Evolutionary conservation across 2,888 invertebrate species (phyloP), one percentile per base, ranked within the genome.

Genomic region (Coleophora flavipennella): DNA sequence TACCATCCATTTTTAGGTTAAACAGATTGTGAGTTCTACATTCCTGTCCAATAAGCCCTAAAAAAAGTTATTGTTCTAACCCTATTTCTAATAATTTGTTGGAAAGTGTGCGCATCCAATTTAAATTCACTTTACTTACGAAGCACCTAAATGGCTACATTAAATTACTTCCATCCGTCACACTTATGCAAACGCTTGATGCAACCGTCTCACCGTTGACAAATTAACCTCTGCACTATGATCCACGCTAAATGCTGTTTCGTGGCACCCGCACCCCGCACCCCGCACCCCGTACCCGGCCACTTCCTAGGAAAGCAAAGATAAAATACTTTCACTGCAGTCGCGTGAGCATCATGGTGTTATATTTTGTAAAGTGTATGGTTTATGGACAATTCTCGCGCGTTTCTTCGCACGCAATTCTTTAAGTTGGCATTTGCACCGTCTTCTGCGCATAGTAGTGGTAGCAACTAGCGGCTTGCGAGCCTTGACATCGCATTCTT

Each of bases 361-460:
- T 45, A 35, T 43, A 20, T 20, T 20, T 20, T 20, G 6, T 20
- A 4, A 4, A 20, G 6, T 20, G 20, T 6, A 4, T 20, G 6
- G 3, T 20, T 20, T 20, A 20, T 20, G 20, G 20, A 20, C 20
- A 20, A 20, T 20, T 4, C 3, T 20, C 6, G 6, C 6, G 20
- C 3, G 29, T 52, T 48, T 42, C 42, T 49, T 43, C 41, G 49
- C 59, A 58, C 49, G 60, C 46, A 44, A 57, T 39, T 38, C 42
- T 48, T 56, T 69, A 71, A 75, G n/a, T 72, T 69, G 62, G 45
- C 59, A 67, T 72, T 71, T 67, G 60, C 65, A 68, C 68, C 60
- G 57, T 20, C 20, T 20, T 20, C 20, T 20, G 6, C 6, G 20
- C 6, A 20, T 20, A 20, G 6, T 20, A 4, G 20, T 20, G 20